A percentile compares a stretch with the other conserved stretches of the same genome.
Conservation (phyloP, 2,888 invertebrate species). For the Unio delphinus region DNA sequence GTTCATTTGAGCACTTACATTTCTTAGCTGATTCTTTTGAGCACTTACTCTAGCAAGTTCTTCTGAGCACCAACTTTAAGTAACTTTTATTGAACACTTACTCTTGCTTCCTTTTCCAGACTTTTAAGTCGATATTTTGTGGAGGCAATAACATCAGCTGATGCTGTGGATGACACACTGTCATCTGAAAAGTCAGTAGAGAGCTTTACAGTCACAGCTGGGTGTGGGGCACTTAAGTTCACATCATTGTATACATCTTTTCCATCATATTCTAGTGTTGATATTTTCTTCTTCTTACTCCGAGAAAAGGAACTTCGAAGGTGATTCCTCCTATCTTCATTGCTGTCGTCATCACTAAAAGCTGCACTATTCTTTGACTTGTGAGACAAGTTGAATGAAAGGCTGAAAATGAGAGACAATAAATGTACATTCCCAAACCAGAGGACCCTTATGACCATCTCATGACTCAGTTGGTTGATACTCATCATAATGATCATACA, state of each 20-base stretch:
- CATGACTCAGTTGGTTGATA: too few relatives aligned
- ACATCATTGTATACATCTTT: conserved; percentile 55
- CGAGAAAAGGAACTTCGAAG: conserved; percentile 3
- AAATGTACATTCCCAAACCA: background rate
- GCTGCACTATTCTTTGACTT: conserved; percentile 18
- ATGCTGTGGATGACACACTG: conserved; percentile 52
- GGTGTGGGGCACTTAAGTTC: conserved; percentile 35
- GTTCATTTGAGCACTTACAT: too few relatives aligned
- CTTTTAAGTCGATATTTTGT: conserved; percentile 63
- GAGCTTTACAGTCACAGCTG: conserved; percentile 24
- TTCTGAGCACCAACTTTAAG: background rate
- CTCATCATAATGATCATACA: too few relatives aligned
- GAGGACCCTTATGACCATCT: too few relatives aligned
- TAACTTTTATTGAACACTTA: conserved; percentile 17
- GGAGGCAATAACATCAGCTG: conserved; percentile 63
- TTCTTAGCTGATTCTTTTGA: background rate
- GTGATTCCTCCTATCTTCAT: background rate
- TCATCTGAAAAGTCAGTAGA: conserved; percentile 52
- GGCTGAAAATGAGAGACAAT: conserved; percentile 14
- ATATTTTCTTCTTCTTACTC: conserved; percentile 19
- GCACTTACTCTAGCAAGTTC: background rate
- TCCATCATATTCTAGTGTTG: conserved; percentile 23
- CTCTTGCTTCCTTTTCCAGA: conserved; percentile 67
- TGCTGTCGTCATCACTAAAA: conserved; percentile 23
- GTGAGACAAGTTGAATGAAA: conserved; percentile 34